Conservation (phyloP, 2,797 vertebrate species). For the Tolypeutes matacus region DNA sequence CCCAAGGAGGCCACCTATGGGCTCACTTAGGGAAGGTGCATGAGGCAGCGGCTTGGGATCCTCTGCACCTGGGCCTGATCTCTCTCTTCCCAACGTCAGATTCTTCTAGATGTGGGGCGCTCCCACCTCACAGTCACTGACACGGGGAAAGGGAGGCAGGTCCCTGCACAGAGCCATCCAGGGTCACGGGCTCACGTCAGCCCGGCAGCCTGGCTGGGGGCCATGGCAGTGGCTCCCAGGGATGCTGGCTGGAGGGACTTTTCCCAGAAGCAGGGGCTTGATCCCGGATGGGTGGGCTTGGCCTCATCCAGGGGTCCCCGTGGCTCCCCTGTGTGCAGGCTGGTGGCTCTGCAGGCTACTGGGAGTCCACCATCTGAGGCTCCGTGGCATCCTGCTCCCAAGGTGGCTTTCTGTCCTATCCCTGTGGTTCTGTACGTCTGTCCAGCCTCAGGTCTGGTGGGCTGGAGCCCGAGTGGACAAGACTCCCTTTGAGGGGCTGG, state of each 20-base stretch:
- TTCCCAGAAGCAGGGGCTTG: neutral
- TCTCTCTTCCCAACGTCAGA: neutral
- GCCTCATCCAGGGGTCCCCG: too few species aligned
- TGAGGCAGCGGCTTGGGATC: too few species aligned
- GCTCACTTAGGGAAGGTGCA: neutral
- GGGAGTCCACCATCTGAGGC: neutral
- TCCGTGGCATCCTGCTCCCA: too few species aligned
- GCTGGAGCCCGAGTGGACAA: neutral
- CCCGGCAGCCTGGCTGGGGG: too few species aligned
- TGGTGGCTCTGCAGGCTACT: too few species aligned
- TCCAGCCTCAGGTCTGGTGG: neutral
- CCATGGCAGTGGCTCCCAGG: too few species aligned
- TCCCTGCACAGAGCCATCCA: neutral
- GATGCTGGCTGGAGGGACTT: too few species aligned
- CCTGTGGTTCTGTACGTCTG: too few species aligned
- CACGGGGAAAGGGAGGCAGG: neutral
- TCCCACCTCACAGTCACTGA: neutral
- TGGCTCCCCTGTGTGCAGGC: too few species aligned
- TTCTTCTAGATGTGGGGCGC: neutral
- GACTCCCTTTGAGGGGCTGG: neutral
- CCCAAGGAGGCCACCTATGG: neutral
- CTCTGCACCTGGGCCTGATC: neutral
- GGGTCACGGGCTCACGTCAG: neutral
- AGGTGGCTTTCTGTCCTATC: too few species aligned
- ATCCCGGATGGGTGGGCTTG: neutral